Conservation (phyloP, 2,888 invertebrate genomes). For the Parasteatoda lunata region DNA sequence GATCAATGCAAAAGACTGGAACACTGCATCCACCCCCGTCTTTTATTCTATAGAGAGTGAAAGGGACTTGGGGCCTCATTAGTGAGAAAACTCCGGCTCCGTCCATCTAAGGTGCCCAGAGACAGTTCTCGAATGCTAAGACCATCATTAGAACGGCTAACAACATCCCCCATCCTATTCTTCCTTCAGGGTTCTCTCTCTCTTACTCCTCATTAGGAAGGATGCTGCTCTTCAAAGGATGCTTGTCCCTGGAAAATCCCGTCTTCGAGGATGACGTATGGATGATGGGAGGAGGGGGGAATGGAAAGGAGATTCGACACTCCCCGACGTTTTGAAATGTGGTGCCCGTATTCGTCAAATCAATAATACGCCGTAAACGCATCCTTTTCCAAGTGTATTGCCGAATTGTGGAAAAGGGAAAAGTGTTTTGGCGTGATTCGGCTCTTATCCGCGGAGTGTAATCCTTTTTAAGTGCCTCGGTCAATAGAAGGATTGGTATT, state of each 20-base stretch:
- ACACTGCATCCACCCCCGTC: background rate
- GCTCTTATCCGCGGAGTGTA: background rate
- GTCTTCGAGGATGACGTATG: background rate
- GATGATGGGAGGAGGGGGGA: slow-evolving; percentile 13
- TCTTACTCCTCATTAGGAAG: slow-evolving; percentile 9
- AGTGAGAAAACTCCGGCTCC: slow-evolving; percentile 28
- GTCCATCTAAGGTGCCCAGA: slow-evolving; percentile 17
- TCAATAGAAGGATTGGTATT: background rate
- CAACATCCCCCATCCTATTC: slow-evolving; percentile 27
- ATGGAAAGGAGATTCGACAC: background rate
- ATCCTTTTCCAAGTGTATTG: background rate
- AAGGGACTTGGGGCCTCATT: slow-evolving; percentile 41
- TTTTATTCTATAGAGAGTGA: background rate
- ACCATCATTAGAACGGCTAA: slow-evolving; percentile 64
- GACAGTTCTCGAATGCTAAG: slow-evolving; percentile 58
- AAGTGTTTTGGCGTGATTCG: background rate
- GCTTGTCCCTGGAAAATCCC: background rate
- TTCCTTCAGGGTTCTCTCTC: background rate
- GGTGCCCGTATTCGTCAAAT: slow-evolving; percentile 7
- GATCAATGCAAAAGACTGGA: slow-evolving; percentile 1
- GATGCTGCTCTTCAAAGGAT: slow-evolving; percentile 11
- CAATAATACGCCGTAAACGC: slow-evolving; percentile 3
- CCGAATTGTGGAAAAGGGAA: background rate
- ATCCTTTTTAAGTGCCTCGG: background rate
- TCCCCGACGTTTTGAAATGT: slow-evolving; percentile 18